Evolutionary conservation across 2,113 vertebrate species (phyloP), one percentile per base, ranked within the genome.

Genomic region (Protobothrops flavoviridis): DNA sequence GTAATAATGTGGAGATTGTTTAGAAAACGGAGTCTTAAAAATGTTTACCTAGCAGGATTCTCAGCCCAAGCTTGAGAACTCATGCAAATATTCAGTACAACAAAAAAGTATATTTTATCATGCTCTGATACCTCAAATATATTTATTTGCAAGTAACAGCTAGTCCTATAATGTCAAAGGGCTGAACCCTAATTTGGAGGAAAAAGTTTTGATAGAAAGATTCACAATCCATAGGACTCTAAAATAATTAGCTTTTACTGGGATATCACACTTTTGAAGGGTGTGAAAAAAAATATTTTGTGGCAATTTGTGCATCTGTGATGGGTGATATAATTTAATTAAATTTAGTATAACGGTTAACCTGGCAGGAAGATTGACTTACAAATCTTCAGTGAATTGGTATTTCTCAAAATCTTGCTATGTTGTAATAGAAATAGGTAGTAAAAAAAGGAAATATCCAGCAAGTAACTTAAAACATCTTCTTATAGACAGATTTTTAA

Each of bases 61-160:
- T 23, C 59, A 69, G 57, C n/a, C 20, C 7, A 92, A 43, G 45
- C 3, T 26, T 81, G 50, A 81, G 61, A 81, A 81, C 12, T 1
- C 53, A 53, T 89, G 39, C 33, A 88, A 88, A 29, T 52, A 64
- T 87, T 87, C 45, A 52, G 4, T 26, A n/a, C 29, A 92, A 59
- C 3, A 88, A 48, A 13, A 48, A 69, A 92, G 8, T 90, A 43
- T 74, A 74, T 93, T 95, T 94, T 96, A 45, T 64, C 1, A 13
- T 26, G 23, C 23, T 93, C 24, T 94, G 59, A 86, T n/a, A 93
- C 61, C 33, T 91, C 85, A 94, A 56, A 94, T 17, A 29, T 85
- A 91, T 86, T 50, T 94, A 93, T 94, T 74, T 39, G 26, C 91
- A 91, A 17, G 5, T 90, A 90, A n/a, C 90, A 10, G 87, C 43